These are phyloP conservation scores for Microtus pennsylvanicus DNA, from an alignment of 2,113 vertebrate genomes.

Conservation along the genomic window DNA sequence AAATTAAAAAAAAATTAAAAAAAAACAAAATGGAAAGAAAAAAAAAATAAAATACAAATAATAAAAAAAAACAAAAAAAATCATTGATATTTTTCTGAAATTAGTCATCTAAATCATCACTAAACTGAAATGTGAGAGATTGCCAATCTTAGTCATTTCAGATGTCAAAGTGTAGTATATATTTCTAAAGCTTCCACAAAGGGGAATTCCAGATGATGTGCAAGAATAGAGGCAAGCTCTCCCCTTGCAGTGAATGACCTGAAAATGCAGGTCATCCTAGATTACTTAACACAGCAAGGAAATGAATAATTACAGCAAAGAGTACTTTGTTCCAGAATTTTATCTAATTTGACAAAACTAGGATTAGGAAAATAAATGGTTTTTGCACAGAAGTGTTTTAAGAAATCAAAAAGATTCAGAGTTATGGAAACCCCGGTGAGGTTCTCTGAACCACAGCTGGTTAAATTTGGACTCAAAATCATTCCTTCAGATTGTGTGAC, in stretches of 20 bases:
- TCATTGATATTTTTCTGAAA: neutral
- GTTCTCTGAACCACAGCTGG: neutral
- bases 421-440: neutral
- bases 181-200: neutral
- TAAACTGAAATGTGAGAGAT: neutral
- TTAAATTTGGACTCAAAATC: neutral
- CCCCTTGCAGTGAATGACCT: neutral
- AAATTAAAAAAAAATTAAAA: no score
- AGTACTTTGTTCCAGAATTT: neutral
- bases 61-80: no score
- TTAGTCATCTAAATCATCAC: neutral
- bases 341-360: neutral
- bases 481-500: neutral
- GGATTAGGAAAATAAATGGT: neutral
- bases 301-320: neutral
- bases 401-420: neutral
- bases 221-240: fast-evolving
- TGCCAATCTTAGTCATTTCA: neutral
- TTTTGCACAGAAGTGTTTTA: neutral
- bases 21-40: no score
- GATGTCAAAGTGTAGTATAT: neutral
- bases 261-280: neutral
- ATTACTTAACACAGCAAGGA: neutral
- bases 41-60: no score
- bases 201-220: neutral